Percentiles rank a stretch among this genome's conserved stretches.
phyloP scores from a whole-genome alignment of 2,113 vertebrate species.

The Candoia aspera region DNA sequence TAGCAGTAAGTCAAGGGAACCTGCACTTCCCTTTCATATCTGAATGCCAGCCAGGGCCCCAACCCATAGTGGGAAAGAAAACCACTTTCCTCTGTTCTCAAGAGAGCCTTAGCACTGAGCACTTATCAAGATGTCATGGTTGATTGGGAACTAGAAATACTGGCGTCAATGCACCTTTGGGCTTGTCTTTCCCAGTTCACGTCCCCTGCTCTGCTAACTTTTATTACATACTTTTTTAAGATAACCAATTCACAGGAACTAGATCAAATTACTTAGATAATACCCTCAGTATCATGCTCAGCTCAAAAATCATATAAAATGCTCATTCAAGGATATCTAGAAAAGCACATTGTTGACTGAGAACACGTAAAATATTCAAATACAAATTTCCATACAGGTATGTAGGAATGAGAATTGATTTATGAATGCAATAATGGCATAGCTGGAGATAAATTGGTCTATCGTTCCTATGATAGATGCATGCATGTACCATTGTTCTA shows the following conservation, averaged over 20 bases:
- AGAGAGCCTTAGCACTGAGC: neutral
- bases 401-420: neutral
- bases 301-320: neutral
- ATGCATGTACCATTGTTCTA: neutral
- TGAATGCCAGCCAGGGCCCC: neutral
- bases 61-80: neutral
- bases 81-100: neutral
- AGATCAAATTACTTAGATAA: neutral
- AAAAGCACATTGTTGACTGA: neutral
- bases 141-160: neutral
- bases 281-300: neutral
- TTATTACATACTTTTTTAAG: neutral
- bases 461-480: neutral
- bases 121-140: neutral
- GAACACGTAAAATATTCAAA: neutral
- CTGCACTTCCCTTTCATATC: neutral
- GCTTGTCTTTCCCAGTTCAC: neutral
- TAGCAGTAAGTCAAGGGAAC: neutral
- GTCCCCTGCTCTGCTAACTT: neutral
- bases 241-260: neutral
- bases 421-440: neutral
- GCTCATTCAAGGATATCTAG: neutral
- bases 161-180: neutral
- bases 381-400: neutral
- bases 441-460: neutral